phyloP scores from a whole-genome alignment of 2,113 vertebrate genomes.

The Alces alces region DNA sequence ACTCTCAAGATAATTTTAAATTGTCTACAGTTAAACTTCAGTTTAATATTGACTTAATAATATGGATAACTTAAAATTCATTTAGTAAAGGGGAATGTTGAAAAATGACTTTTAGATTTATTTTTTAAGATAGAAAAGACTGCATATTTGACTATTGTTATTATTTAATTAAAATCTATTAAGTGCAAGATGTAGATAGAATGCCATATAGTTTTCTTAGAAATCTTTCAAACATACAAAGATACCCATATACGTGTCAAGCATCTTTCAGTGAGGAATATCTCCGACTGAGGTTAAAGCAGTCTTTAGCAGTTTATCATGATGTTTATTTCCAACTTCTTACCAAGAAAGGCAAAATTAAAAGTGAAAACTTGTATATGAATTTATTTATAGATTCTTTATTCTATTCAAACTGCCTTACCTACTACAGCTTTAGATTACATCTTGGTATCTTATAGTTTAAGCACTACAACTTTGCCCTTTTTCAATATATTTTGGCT shows the following conservation, averaged over 20 bases:
- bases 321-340: background rate
- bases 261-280: background rate
- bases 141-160: background rate
- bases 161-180: background rate
- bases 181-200: background rate
- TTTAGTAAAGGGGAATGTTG: background rate
- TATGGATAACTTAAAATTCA: background rate
- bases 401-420: background rate
- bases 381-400: background rate
- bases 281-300: background rate
- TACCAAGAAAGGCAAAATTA: background rate
- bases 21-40: background rate
- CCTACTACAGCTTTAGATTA: background rate
- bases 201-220: background rate
- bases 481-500: background rate
- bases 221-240: background rate
- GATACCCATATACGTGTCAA: background rate
- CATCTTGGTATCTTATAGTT: background rate
- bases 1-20: background rate
- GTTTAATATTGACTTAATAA: background rate
- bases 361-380: background rate
- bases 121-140: background rate
- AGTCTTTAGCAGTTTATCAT: background rate
- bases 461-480: background rate
- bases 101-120: background rate